phyloP scores from a whole-genome alignment of 1,140 invertebrate genomes.

The Globodera rostochiensis region DNA sequence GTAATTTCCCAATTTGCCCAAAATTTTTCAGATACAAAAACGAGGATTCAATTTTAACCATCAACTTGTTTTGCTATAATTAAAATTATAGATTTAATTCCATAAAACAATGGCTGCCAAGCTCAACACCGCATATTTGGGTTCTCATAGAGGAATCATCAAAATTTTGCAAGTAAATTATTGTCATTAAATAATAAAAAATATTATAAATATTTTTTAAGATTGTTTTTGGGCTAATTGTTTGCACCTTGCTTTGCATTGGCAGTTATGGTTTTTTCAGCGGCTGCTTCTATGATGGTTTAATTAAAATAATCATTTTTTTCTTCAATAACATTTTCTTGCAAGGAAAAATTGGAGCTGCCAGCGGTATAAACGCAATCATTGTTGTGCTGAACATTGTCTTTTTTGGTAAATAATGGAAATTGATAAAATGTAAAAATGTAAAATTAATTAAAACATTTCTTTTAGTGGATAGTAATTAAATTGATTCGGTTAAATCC shows the following conservation, averaged over 20 bases:
- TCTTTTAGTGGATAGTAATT: no score
- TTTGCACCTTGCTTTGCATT: conserved; percentile 57
- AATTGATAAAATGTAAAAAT: conserved; percentile 23
- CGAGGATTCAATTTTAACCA: no score
- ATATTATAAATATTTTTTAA: not conserved
- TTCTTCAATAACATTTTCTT: not conserved
- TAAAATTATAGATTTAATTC: not conserved
- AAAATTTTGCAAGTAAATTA: conserved; percentile 45
- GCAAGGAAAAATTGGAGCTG: conserved; percentile 51
- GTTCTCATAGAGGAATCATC: conserved; percentile 51
- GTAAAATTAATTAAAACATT: no score
- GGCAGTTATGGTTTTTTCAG: conserved; percentile 46
- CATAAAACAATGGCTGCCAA: not conserved
- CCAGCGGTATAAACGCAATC: conserved; percentile 55
- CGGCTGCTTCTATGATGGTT: conserved; percentile 50
- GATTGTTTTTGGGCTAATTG: conserved; percentile 52
- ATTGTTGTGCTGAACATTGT: conserved; percentile 60
- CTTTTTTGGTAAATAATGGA: conserved; percentile 30
- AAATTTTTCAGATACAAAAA: no score
- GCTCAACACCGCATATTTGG: conserved; percentile 56
- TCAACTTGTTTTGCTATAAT: no score
- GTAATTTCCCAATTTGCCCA: no score
- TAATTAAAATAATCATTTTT: not conserved
- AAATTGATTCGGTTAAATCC: no score
- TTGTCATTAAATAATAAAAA: conserved; percentile 3